Conservation (phyloP, 2,888 invertebrate genomes). For the Ichneumoninae sp. region DNA sequence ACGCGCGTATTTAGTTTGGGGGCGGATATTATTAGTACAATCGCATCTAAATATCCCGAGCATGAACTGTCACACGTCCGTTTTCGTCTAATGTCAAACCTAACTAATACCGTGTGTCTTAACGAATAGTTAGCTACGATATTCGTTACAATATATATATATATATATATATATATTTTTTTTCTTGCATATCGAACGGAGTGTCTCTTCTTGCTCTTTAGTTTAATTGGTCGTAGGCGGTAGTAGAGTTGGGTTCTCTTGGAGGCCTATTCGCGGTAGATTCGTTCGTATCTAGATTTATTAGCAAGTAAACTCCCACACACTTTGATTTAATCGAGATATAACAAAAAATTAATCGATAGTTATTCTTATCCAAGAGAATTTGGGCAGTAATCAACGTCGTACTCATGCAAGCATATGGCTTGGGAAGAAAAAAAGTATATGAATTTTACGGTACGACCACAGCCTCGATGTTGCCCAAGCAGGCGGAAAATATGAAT, state of each 20-base stretch:
- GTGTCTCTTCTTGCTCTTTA: too few relatives aligned
- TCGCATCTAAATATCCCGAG: too few relatives aligned
- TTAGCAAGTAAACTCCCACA: conserved; percentile 56
- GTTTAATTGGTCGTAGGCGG: too few relatives aligned
- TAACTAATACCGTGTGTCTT: too few relatives aligned
- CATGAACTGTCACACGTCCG: too few relatives aligned
- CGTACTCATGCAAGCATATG: not conserved
- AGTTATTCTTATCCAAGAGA: conserved; percentile 58
- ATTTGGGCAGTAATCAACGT: conserved; percentile 53
- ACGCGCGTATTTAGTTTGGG: too few relatives aligned
- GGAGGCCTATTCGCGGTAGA: conserved; percentile 40
- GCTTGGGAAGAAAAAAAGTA: conserved; percentile 25
- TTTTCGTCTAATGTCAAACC: too few relatives aligned
- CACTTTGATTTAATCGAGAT: conserved; percentile 37
- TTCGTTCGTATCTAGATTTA: conserved; percentile 81
- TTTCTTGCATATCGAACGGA: too few relatives aligned
- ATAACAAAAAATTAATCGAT: conserved; percentile 21
- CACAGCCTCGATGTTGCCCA: conserved; percentile 38
- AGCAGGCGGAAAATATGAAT: conserved; percentile 33
- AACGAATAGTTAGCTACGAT: too few relatives aligned
- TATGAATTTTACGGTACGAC: conserved; percentile 59
- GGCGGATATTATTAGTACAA: too few relatives aligned
- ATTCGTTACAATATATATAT: too few relatives aligned
- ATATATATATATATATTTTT: too few relatives aligned
- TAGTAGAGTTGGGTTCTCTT: conserved; percentile 9